Evolutionary conservation across 1,140 invertebrate species (phyloP), one percentile per base, ranked within the genome.

Genomic region (Drosophila orosa): DNA sequence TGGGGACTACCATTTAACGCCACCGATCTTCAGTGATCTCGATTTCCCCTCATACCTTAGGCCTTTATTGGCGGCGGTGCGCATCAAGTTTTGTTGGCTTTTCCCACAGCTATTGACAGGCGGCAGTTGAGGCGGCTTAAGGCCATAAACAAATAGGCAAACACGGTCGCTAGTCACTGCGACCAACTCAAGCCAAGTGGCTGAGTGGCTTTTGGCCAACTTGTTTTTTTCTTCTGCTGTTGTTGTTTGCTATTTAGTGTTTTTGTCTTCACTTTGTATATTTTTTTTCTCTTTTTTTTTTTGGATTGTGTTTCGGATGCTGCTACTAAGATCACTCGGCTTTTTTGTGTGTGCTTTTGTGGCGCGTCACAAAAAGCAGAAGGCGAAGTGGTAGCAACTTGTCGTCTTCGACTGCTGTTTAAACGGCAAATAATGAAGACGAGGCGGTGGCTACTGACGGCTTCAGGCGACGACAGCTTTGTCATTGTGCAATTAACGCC

Each of bases 401-500:
- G 75, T 87, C 82, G 75, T 87, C 82, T 86, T 86, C 62, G 72
- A 77, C 79, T 76, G 62, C 78, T 87, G 72, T 87, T 87, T 83
- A 61, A 76, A 58, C 66, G 80, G 83, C 82, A 86, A 82, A 86
- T 79, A 86, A 79, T 68, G 57, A 82, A 86, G 78, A 79, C 66
- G 83, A 83, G 80, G 71, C 60, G 67, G 29, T 65, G 65, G 74
- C 69, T 81, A 67, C 68, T 67, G 69, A 65, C 73, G 74, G 54
- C 75, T 60, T 66, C 61, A 47, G 42, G 35, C 65, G 61, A 27
- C 67, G 75, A 82, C 83, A 87, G 84, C 83, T 86, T 86, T 83
- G 83, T 86, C 83, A 86, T 86, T 86, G 83, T 86, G 83, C 83
- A 86, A 86, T 87, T 86, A 86, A 87, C 82, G 69, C 66, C 69